phyloP scores from a whole-genome alignment of 2,888 invertebrate genomes.

The Nomada ruficornis region DNA sequence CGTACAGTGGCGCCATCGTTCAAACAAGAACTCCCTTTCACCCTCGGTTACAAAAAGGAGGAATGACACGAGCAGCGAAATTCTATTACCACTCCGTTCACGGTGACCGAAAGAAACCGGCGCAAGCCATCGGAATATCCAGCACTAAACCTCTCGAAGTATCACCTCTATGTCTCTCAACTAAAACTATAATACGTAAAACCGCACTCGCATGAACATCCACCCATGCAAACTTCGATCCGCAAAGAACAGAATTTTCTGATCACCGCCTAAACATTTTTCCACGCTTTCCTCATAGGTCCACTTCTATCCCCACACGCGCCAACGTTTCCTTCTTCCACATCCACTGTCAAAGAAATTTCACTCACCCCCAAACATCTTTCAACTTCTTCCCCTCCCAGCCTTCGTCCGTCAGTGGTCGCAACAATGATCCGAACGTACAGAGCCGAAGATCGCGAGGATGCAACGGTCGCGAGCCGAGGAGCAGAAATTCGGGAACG shows the following conservation, averaged over 20 bases:
- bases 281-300: no score
- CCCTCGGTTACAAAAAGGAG: conserved; percentile 26
- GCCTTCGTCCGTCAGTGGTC: not conserved
- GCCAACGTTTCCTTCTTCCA: no score
- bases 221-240: not conserved
- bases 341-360: not conserved
- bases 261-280: no score
- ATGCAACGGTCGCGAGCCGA: not conserved
- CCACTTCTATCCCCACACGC: no score
- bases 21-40: conserved; percentile 31
- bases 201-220: not conserved
- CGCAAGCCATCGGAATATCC: not conserved
- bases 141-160: not conserved
- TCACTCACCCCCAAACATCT: not conserved
- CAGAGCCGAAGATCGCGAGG: not conserved
- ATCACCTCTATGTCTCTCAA: not conserved
- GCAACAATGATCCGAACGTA: not conserved
- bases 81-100: not conserved
- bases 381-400: not conserved
- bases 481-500: conserved; percentile 49
- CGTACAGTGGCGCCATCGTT: conserved; percentile 74
- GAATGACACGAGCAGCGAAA: not conserved
- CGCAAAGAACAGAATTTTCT: no score
- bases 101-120: not conserved
- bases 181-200: not conserved